Evolutionary conservation across 2,888 invertebrate genomes (phyloP), one percentile per base, ranked within the genome.

Genomic region (Pterostichus madidus): DNA sequence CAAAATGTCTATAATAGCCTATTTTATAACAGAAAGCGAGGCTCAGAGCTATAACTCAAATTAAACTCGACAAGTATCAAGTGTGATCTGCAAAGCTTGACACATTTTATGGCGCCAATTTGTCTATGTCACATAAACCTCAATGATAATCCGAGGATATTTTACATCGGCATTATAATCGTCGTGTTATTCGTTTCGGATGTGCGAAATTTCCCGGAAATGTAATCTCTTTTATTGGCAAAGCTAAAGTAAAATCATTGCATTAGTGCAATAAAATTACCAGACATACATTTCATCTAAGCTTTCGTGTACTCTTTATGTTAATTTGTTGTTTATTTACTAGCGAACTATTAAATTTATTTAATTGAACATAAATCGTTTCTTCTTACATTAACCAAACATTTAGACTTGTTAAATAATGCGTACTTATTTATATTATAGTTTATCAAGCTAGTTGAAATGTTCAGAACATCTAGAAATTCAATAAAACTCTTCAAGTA

Each of bases 11-110:
- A 49, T 11, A 17, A 49, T 15, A 76, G 56, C 56, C 56, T 56
- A 76, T 76, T 76, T 76, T 56, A 76, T 76, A 76, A 76, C 76
- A 76, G 76, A 76, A 76, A 76, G 76, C 56, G 76, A 76, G 53
- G 53, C 68, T 71, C 44, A 15, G 17, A 17, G 44, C 68, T 44
- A 44, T 71, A 71, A 71, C 68, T 71, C 68, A 71, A 71, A 71
- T 71, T 39, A 39, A 71, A 71, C 44, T 71, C 68, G 68, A 71
- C 68, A 71, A 71, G 68, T 44, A 71, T 71, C 68, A 71, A 71
- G 68, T 71, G 46, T 71, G 68, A 71, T 71, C 68, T 44, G 68
- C 68, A 44, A 44, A 31, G 68, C 79, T 46, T 64, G 79, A 79
- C 79, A 79, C 35, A 44, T 79, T 39, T 79, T 79, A 79, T 52